A percentile compares a stretch with the other conserved stretches of the same genome.
These are phyloP conservation scores for Anoura caudifer DNA, from an alignment of 2,113 vertebrate genomes.

Conservation along the genomic window DNA sequence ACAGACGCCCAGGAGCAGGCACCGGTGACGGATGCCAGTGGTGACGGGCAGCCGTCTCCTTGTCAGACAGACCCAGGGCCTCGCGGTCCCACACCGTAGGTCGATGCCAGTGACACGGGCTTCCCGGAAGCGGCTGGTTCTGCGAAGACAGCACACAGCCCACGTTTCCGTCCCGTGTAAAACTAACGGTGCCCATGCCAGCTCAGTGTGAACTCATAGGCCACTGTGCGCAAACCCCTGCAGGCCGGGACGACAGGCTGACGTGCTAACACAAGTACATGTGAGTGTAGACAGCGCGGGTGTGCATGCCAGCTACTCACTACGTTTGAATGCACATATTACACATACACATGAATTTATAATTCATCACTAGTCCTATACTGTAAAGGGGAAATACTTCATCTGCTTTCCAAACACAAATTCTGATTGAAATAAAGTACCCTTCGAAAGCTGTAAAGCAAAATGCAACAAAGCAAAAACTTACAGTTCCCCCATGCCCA, in stretches of 20 bases:
- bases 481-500: background rate
- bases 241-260: background rate
- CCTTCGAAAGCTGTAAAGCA: background rate
- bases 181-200: background rate
- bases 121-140: background rate
- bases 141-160: background rate
- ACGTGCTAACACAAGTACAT: background rate
- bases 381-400: background rate
- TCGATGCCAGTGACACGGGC: background rate
- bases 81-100: fast-evolving
- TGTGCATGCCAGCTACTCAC: background rate
- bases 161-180: background rate
- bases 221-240: background rate
- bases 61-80: background rate
- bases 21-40: background rate
- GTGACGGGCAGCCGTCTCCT: background rate
- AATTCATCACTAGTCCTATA: background rate
- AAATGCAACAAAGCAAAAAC: background rate
- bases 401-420: background rate
- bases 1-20: background rate
- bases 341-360: background rate
- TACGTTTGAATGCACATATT: background rate
- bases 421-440: constrained; percentile 1
- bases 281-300: background rate
- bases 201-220: background rate